These are phyloP conservation scores for Caenorhabditis imperialis DNA, from an alignment of 2,888 invertebrate species.

Conservation along the genomic window DNA sequence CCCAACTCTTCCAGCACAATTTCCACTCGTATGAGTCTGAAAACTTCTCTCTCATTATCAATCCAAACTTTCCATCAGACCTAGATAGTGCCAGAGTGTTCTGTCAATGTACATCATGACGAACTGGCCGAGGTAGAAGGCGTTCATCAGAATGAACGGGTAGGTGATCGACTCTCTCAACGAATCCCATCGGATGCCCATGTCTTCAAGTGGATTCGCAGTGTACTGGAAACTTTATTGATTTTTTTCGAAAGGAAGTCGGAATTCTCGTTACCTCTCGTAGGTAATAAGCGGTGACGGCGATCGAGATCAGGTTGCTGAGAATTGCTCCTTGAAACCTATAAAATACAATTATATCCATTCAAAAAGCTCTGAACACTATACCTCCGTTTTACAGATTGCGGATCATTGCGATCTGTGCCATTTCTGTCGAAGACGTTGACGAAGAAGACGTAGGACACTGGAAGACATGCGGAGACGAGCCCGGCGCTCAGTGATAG, in stretches of 20 bases:
- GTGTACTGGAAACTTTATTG: conserved; percentile 28
- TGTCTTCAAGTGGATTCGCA: conserved; percentile 48
- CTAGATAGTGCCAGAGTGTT: conserved; percentile 55
- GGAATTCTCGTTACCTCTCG: conserved; percentile 34
- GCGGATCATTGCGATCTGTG: conserved; percentile 56
- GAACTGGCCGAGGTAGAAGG: conserved; percentile 70
- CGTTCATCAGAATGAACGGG: conserved; percentile 61
- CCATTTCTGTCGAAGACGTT: conserved; percentile 58
- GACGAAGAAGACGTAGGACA: conserved; percentile 61
- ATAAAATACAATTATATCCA: neutral
- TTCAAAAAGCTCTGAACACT: neutral
- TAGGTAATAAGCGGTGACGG: conserved; percentile 48
- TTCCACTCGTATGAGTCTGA: conserved; percentile 62
- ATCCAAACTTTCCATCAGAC: conserved; percentile 45
- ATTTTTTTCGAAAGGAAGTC: conserved; percentile 1
- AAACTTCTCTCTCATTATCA: conserved; percentile 5
- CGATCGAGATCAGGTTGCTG: conserved; percentile 52
- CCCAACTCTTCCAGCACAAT: conserved; percentile 51
- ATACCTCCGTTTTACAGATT: conserved; percentile 58
- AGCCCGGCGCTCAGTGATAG: conserved; percentile 25
- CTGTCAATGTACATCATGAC: conserved; percentile 64
- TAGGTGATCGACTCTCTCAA: conserved; percentile 35
- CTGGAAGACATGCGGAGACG: conserved; percentile 49
- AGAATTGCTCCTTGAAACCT: conserved; percentile 58
- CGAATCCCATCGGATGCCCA: conserved; percentile 65